Base-by-base conservation (phyloP, 2,888 invertebrate species). In the Diarsia rubi region DNA sequence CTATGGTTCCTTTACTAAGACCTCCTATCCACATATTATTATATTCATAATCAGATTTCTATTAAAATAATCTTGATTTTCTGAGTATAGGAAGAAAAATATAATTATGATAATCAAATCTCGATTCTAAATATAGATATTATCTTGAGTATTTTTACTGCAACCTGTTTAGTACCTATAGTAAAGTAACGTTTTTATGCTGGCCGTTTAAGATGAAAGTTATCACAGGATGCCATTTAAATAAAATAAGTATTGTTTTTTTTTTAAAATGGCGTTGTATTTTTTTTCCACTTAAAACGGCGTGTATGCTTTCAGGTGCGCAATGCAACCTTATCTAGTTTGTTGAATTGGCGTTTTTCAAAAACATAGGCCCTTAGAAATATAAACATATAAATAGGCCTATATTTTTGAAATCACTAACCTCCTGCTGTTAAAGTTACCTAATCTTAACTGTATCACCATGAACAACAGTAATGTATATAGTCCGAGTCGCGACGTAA, bases 171-270 rank as follows among this genome's bases (percentile, higher is more conserved):
- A 42, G 12, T 49, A 14, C 4, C 9, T 37, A 37, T n/a, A 37
- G 24, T 49, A 14, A 19, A 59, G 21, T 24, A 49, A 1, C n/a
- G 27, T 37, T 9, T 8, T 3, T 42, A 27, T 2, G 31, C 54
- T 79, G 79, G 59, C 74, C n/a, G 44, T 47, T 54, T 27, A 19
- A 37, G 16, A 14, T 14, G 11, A 42, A 78, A 65, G 49, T 37
- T 45, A 21, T 47, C 11, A 42, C 45, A 21, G 11, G 68, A 68
- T 64, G 79, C 68, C 67, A 73, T 68, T 73, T 37, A 37, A 37
- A 6, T 37, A 37, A 37, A 37, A 37, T 8, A 37, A 37, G 6
- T 5, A 6, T 37, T 37, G 3, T 37, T 5, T 37, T 52, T 52
- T 21, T 47, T 77, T 70, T 45, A 57, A 19, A 21, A 69, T 63